Base-by-base conservation (phyloP, 2,113 vertebrate species). In the Clupea harengus region DNA sequence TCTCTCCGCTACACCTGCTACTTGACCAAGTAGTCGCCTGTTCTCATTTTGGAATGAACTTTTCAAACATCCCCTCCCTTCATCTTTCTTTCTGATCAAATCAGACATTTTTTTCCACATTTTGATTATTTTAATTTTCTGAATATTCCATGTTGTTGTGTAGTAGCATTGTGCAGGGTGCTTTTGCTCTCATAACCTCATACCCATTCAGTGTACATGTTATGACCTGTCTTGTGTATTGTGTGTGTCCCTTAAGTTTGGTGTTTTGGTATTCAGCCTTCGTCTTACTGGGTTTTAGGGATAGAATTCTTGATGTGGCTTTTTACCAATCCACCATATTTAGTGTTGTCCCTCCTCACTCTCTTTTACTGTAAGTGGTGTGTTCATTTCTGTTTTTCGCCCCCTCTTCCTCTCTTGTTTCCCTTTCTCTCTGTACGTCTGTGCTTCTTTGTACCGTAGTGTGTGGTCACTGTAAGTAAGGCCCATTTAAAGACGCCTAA, bases 381-480 rank as follows among this genome's bases (percentile, higher is more conserved):
- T 86, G 84, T 52, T 50, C 18, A 46, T 84, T 89, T 88, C 84
- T 90, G 32, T 83, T 86, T 75, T 84, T 84, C 20, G 81, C 85
- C 18, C 86, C 81, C 87, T 81, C 85, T 84, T 87, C 83, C 49
- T 85, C 86, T 89, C 52, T 81, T 81, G 46, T 82, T 81, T 91
- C 90, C 93, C 82, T 93, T 93, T 92, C 88, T 93, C 92, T 93
- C 89, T 94, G 86, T 94, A 89, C 94, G 86, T 92, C 83, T 94
- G 78, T 93, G 91, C 94, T 89, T 92, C 84, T 94, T 75, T 93
- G 46, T 93, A 84, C 93, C 92, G 92, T 92, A 97, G 97, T 97
- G 94, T 96, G 95, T 96, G 93, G 96, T 95, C 94, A 97, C 96
- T 94, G 93, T 96, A 92, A 96, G 95, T 95, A 96, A 97, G 93